phyloP scores from a whole-genome alignment of 1,140 invertebrate species.

The Pinna nobilis region DNA sequence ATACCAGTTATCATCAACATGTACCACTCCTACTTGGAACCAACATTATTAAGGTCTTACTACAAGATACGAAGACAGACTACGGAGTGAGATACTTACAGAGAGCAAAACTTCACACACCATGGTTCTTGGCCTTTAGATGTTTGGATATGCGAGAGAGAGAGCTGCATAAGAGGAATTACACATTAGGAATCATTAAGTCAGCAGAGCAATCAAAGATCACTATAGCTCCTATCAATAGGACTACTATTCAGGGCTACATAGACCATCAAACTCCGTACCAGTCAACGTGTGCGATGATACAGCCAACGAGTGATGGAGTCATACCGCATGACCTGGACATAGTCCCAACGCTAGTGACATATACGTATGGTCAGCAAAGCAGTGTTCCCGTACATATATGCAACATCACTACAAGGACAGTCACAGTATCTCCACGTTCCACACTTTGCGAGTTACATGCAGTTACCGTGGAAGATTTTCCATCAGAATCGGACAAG shows the following conservation, averaged over 20 bases:
- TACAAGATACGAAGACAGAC: slow-evolving; percentile 12
- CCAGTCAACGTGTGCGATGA: slow-evolving; percentile 7
- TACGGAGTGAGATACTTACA: slow-evolving; percentile 27
- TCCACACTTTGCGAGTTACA: slow-evolving; percentile 35
- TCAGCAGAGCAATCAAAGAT: neutral
- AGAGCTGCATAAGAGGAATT: slow-evolving; percentile 11
- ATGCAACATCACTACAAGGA: slow-evolving; percentile 34
- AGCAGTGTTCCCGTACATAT: slow-evolving; percentile 13
- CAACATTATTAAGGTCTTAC: slow-evolving; percentile 30
- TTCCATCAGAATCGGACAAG: neutral
- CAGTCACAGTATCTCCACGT: slow-evolving; percentile 29
- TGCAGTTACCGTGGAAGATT: slow-evolving; percentile 17
- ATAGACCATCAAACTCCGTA: slow-evolving; percentile 28
- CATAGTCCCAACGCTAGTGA: slow-evolving; percentile 15
- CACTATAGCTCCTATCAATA: slow-evolving; percentile 17
- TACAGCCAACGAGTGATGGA: slow-evolving; percentile 11
- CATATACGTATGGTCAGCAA: slow-evolving; percentile 17
- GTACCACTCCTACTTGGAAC: slow-evolving; percentile 39
- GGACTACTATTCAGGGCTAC: slow-evolving; percentile 16
- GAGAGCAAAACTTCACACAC: slow-evolving; percentile 8
- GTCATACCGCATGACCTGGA: slow-evolving; percentile 18
- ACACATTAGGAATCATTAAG: slow-evolving; percentile 15
- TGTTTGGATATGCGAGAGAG: slow-evolving; percentile 26
- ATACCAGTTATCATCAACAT: slow-evolving; percentile 23
- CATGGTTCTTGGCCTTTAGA: slow-evolving; percentile 30